Evolutionary conservation across 2,113 vertebrate genomes (phyloP), one percentile per base, ranked within the genome.

Genomic region (Pyxicephalus adspersus): DNA sequence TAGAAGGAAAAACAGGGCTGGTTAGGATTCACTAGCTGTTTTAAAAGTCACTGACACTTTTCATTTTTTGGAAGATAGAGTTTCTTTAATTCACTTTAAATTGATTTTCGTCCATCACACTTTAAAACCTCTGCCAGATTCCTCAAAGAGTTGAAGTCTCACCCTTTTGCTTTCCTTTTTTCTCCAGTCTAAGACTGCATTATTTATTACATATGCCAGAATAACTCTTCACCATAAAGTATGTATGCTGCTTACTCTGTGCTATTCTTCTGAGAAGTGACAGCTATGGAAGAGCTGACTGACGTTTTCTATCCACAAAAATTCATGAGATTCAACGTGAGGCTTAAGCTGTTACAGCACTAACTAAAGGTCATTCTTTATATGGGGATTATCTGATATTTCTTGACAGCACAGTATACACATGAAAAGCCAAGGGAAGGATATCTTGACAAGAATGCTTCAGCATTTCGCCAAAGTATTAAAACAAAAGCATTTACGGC

Each of bases 371-470:
- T 86, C 83, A 81, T 87, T 84, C 83, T 86, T 89, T 88, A 87
- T 86, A 74, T 83, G 73, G 82, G 75, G 84, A 84, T 84, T 86
- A 87, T 85, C 85, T 88, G 89, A 92, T 84, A 86, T 83, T 81
- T 90, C 85, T 84, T 91, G 91, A 92, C 91, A 91, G 90, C 86
- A 81, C 83, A 86, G 87, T 76, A 57, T 85, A 84, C 76, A 50
- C 81, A 73, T 77, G 85, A 86, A 86, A 80, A 60, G 79, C 86
- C 85, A 87, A 86, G 83, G 45, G 64, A 79, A 57, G 55, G 1
- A 70, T 61, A 63, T 63, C 55, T 63, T 77, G 70, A 81, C 78
- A 81, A 55, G 54, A 84, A 81, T 87, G 83, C 86, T 89, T 88
- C 86, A 66, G 17, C 25, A 51, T 72, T 64, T 57, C 55, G 29